Evolutionary conservation across 2,797 vertebrate species (phyloP), one percentile per base, ranked within the genome.

Genomic region (Microchirus variegatus): DNA sequence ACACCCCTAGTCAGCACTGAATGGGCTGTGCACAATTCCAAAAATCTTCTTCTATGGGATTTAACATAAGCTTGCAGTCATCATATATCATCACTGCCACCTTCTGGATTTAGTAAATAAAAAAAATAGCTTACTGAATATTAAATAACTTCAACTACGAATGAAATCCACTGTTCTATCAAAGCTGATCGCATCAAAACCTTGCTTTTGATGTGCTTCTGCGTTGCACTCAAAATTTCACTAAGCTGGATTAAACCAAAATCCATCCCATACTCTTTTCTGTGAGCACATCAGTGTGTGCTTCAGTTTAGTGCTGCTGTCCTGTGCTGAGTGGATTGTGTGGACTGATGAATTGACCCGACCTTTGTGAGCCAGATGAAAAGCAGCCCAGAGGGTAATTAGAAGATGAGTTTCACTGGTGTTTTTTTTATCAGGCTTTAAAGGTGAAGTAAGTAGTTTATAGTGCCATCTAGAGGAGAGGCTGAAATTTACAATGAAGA

Each of bases 181-280:
- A 80, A 67, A 73, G 81, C 84, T 81, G 73, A 87, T 89, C 81
- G 73, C 78, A 86, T 88, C 78, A 78, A 69, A 85, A 75, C 71
- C 81, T 66, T 54, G 73, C 63, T 87, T 87, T 82, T 83, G 65
- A 80, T 85, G 71, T 82, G 81, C 68, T 75, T 62, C 67, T 70
- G 69, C 81, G 63, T 84, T 85, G 75, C 75, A 59, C 63, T 81
- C 62, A 70, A 85, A 88, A 88, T 83, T 76, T 83, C 67, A 43
- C 65, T 89, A 86, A 90, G 78, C 87, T 35, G 81, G 87, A 89
- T 91, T 90, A 66, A 70, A 68, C 64, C 53, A 37, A 87, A 87
- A 77, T 74, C 78, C 80, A 65, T 61, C 43, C 62, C 65, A 63
- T 42, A 14, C 46, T 62, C 66, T 51, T 60, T 50, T 64, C 54